A percentile compares a stretch with the other conserved stretches of the same genome.
phyloP scores from a whole-genome alignment of 2,888 invertebrate species.

The Norana najaformis region DNA sequence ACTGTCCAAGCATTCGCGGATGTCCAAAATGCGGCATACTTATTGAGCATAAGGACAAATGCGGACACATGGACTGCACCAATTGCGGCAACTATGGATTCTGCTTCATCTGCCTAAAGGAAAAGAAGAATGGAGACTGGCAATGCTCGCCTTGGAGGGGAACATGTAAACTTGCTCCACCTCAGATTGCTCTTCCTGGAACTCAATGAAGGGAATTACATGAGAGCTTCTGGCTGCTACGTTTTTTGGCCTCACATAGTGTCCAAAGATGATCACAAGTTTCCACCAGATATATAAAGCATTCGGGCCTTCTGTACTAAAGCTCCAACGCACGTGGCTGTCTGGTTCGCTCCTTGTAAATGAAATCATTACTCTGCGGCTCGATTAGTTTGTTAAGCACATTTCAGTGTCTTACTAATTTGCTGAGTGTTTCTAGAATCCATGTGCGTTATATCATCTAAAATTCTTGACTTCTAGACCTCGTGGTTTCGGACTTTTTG shows the following conservation, averaged over 20 bases:
- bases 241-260: not conserved
- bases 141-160: not conserved
- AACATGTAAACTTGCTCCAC: constrained; percentile 24
- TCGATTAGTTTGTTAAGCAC: not conserved
- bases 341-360: not conserved
- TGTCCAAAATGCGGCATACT: constrained; percentile 28
- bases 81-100: constrained; percentile 20
- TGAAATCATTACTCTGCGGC: not conserved
- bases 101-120: constrained; percentile 29
- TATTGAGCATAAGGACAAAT: constrained; percentile 24
- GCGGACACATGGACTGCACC: constrained; percentile 27
- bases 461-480: too few relatives aligned
- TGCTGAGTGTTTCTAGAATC: too few relatives aligned
- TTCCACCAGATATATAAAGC: not conserved
- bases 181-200: constrained; percentile 28
- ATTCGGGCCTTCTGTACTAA: too few relatives aligned
- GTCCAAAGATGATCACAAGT: not conserved
- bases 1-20: constrained; percentile 28
- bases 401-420: too few relatives aligned
- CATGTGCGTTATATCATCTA: too few relatives aligned
- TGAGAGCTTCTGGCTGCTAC: not conserved
- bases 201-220: not conserved
- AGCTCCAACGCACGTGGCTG: not conserved
- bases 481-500: too few relatives aligned
- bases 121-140: not conserved